Evolutionary conservation across 1,140 invertebrate genomes (phyloP), one percentile per base, ranked within the genome.

Genomic region (Wiebesia pumilae): DNA sequence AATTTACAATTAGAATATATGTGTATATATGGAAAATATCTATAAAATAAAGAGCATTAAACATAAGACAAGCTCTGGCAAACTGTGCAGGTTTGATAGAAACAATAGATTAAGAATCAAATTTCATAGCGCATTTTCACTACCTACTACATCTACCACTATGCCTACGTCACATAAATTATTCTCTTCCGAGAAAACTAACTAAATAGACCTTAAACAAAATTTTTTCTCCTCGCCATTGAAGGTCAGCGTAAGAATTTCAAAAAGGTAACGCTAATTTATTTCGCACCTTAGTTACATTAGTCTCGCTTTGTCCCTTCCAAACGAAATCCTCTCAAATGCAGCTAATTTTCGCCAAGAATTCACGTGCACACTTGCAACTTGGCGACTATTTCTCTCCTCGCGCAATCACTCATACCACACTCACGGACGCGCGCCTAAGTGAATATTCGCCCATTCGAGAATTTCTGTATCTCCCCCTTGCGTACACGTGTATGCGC

Each of bases 241-340:
- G 71, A 43, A 75, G 33, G 21, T 75, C 71, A 43, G 40, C 71
- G 21, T 12, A 38, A 43, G 71, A 75, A 75, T 43, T 43, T 43
- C 38, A 43, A 75, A 75, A 43, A 75, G 27, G 71, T 43, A 43
- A 75, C 38, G 7, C 27, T 75, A 75, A 75, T 75, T 75, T 75
- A 75, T 75, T 75, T 75, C 38, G 24, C 71, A 75, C 71, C 71
- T 75, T 24, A 75, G 30, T 75, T 75, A 43, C 71, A 75, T 75
- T 75, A 75, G 71, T 75, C 38, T 75, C 71, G 71, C 12, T 43
- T 43, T 43, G 71, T 75, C 38, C 40, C 27, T 75, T 43, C 38
- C 24, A 43, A 75, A 38, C 27, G 71, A 75, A 38, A 75, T 75
- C 71, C 71, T 75, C 40, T 75, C 38, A 75, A 75, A 75, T 43